Base-by-base conservation (phyloP, 2,888 invertebrate genomes). In the Netelia virgata region DNA sequence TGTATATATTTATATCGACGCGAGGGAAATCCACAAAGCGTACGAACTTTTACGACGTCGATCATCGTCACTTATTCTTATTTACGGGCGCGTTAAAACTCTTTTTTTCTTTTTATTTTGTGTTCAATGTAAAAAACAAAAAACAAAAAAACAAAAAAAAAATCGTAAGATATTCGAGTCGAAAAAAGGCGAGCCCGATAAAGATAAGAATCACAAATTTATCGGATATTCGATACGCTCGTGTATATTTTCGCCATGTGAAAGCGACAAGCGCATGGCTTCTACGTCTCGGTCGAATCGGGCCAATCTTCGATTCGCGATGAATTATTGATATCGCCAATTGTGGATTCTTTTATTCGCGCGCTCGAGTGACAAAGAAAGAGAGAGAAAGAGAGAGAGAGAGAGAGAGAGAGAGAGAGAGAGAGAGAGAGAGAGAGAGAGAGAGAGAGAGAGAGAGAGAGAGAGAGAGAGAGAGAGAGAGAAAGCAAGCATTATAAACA, bases 361-460 rank as follows among this genome's bases (percentile, higher is more conserved):
- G 10, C 23, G 20, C 18, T 1, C 1, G 18, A 41, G 66, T 68
- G 69, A 68, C 63, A 66, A 74, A 50, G n/a, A 8, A 5, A 50
- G 14, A 82, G 80, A 80, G 75, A 83, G 83, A 79, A 66, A 80
- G 82, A 72, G 78, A 82, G 80, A 43, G 59, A 18, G 47, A 61
- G 28, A 59, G 53, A 64, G 80, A 50, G 55, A 80, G 59, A 57
- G 18, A 80, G 66, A 64, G 53, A 50, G 43, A 61, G 20, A 6
- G 59, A 59, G 14, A 36, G 23, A 76, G 55, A 18, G 43, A 23
- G n/a, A n/a, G 18, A 41, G 66, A 63, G 69, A 68, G 57, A 66
- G 77, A 50, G n/a, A 8, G 11, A 50, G 14, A 82, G 80, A 80
- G 75, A 83, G 83, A 79, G 70, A 80, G 82, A 72, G 78, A 82